phyloP scores from a whole-genome alignment of 2,888 invertebrate species.

The Germaria angustata region DNA sequence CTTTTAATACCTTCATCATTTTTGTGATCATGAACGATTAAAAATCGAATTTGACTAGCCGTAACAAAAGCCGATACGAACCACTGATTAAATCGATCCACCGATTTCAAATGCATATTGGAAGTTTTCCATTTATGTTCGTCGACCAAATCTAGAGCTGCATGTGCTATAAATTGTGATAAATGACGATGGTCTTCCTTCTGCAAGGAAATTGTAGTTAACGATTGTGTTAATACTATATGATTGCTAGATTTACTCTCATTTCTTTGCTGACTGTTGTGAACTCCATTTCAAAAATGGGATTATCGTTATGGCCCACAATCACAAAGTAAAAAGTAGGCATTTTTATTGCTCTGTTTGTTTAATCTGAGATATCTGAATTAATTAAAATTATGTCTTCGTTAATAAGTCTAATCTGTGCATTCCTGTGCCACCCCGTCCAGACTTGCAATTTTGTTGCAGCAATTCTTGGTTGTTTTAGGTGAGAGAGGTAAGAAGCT shows the following conservation, averaged over 20 bases:
- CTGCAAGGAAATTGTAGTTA: slow-evolving; percentile 81
- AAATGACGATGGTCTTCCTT: slow-evolving; percentile 97
- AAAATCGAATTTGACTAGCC: slow-evolving; percentile 95
- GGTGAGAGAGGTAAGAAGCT: too few species aligned
- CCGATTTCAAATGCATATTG: slow-evolving; percentile 96
- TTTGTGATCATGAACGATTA: slow-evolving; percentile 97
- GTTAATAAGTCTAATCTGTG: too few species aligned
- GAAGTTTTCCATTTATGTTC: slow-evolving; percentile 98
- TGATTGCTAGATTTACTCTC: slow-evolving; percentile 86
- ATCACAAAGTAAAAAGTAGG: slow-evolving; percentile 96
- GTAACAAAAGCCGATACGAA: slow-evolving; percentile 99
- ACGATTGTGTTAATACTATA: too few species aligned
- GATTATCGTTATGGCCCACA: slow-evolving; percentile 97
- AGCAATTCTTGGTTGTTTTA: too few species aligned
- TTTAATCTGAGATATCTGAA: too few species aligned
- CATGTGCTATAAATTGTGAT: slow-evolving; percentile 99
- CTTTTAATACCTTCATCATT: slow-evolving; percentile 99
- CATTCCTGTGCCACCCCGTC: too few species aligned
- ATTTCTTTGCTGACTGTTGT: slow-evolving; percentile 91
- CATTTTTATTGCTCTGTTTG: slow-evolving; percentile 68
- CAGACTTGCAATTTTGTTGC: too few species aligned
- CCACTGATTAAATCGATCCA: slow-evolving; percentile 99
- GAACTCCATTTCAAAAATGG: slow-evolving; percentile 98
- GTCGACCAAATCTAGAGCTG: slow-evolving; percentile 98
- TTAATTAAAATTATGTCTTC: too few species aligned